Conservation (phyloP, 2,888 invertebrate species). For the Drosophila acutilabella region DNA sequence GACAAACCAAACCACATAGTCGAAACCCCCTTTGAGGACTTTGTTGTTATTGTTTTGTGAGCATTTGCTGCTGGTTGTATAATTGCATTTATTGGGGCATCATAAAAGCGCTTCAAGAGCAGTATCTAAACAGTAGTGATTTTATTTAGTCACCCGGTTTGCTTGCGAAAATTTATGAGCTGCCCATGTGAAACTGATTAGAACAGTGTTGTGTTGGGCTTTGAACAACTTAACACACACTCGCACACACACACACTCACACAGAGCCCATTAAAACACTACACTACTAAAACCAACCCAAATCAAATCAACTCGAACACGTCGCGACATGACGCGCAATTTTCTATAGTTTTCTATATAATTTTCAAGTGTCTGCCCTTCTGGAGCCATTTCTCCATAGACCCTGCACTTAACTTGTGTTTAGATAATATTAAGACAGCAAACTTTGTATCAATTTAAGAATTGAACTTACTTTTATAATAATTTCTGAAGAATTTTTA, state of each 20-base stretch:
- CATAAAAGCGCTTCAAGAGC: constrained; percentile 75
- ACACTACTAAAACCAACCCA: not conserved
- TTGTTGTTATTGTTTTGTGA: not conserved
- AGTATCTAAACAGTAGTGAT: constrained; percentile 82
- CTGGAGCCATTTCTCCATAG: no score
- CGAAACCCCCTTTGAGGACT: constrained; percentile 4
- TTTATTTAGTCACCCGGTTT: constrained; percentile 62
- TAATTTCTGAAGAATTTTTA: no score
- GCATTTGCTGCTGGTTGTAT: constrained; percentile 61
- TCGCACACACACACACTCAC: no score
- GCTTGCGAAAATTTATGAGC: constrained; percentile 72
- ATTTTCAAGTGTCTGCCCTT: constrained; percentile 38
- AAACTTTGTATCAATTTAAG: no score
- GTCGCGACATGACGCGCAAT: constrained; percentile 48
- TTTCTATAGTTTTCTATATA: constrained; percentile 25
- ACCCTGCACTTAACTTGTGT: no score
- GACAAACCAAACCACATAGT: constrained; percentile 15
- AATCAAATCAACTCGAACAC: not conserved
- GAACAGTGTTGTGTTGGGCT: constrained; percentile 31
- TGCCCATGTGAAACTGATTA: constrained; percentile 77
- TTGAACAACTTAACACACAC: constrained; percentile 15
- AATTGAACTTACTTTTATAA: no score
- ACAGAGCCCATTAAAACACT: no score
- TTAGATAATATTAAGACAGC: no score
- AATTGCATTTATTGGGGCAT: constrained; percentile 79